phyloP scores from a whole-genome alignment of 2,113 vertebrate genomes.

The Macrotus californicus region DNA sequence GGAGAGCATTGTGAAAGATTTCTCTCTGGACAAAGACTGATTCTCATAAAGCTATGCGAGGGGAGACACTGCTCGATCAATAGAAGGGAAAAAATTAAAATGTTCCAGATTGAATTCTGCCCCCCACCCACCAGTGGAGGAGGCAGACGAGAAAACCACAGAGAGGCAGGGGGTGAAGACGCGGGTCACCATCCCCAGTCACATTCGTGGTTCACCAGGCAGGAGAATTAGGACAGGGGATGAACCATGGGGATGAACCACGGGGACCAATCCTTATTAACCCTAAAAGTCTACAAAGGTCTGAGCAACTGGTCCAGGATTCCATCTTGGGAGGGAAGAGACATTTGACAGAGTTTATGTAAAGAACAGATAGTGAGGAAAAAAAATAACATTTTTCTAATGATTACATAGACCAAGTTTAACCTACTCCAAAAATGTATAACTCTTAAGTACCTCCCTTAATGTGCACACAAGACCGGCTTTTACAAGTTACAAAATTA shows the following conservation, averaged over 20 bases:
- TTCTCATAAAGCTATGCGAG: neutral
- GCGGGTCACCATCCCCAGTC: rapidly evolving
- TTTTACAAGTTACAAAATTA: no score
- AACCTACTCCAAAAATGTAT: no score
- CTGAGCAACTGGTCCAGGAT: neutral
- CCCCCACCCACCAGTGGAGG: no score
- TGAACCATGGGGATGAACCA: no score
- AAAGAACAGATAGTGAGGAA: neutral
- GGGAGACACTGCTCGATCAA: neutral
- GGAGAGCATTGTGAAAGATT: neutral
- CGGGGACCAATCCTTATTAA: neutral
- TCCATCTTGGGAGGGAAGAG: neutral
- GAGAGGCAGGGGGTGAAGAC: neutral
- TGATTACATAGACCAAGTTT: no score
- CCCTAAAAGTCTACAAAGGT: no score
- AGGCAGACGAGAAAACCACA: neutral
- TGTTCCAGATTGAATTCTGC: neutral
- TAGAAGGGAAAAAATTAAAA: neutral
- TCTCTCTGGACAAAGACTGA: neutral
- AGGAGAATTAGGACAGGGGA: no score
- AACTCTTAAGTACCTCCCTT: no score
- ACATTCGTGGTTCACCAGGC: neutral
- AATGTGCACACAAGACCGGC: no score
- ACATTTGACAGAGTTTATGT: neutral
- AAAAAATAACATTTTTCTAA: no score